A percentile compares a stretch with the other conserved stretches of the same genome.
These are phyloP conservation scores for Polyodon spathula DNA, from an alignment of 2,113 vertebrate genomes.

Conservation along the genomic window DNA sequence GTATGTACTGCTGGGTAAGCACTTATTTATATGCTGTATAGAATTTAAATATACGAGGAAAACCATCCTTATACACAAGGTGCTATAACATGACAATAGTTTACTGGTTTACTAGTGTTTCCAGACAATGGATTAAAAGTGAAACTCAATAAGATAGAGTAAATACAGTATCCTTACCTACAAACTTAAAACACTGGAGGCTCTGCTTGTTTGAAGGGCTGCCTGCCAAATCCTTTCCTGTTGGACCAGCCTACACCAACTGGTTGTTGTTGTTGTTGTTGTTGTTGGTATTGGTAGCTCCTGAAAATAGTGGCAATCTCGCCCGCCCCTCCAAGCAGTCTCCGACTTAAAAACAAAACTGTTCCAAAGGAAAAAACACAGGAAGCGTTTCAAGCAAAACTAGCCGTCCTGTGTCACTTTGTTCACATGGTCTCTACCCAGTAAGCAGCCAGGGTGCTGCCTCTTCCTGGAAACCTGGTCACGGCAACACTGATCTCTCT, in stretches of 20 bases:
- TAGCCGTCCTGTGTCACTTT: constrained; percentile 16
- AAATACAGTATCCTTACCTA: background rate
- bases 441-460: constrained; percentile 11
- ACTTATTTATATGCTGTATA: too few relatives aligned
- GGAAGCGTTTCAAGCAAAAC: constrained; percentile 18
- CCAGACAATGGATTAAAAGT: background rate
- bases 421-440: constrained; percentile 10
- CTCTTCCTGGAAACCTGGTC: constrained; percentile 6
- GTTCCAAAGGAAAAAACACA: constrained; percentile 25
- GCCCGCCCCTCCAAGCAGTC: too few relatives aligned
- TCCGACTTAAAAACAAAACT: too few relatives aligned
- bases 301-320: too few relatives aligned
- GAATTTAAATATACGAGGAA: too few relatives aligned
- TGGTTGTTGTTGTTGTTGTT: background rate
- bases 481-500: background rate
- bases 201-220: constrained; percentile 13
- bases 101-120: background rate
- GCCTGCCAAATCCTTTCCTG: background rate
- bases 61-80: too few relatives aligned
- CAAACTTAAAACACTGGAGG: background rate
- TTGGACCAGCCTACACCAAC: background rate
- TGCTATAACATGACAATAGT: too few relatives aligned
- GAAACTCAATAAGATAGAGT: background rate
- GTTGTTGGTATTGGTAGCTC: background rate
- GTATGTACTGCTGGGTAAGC: too few relatives aligned